Conservation (phyloP, 2,113 vertebrate genomes). For the Climacteris rufus region DNA sequence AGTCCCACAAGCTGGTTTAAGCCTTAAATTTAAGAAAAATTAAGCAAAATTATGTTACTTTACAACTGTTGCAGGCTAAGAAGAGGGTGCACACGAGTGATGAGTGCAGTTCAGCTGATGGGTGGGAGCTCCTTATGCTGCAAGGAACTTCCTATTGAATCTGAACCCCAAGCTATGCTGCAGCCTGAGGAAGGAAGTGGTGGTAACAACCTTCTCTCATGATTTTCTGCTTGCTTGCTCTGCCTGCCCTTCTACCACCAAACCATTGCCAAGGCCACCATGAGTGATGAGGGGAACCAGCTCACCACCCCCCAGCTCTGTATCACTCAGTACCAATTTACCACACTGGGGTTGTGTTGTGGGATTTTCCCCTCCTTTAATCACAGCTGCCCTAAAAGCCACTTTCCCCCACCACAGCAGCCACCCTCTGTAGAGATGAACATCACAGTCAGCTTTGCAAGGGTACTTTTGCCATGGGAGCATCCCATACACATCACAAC, state of each 20-base stretch:
- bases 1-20: background rate
- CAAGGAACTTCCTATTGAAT: background rate
- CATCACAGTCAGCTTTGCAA: background rate
- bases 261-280: background rate
- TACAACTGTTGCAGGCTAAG: background rate
- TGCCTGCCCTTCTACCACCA: background rate
- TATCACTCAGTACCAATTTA: background rate
- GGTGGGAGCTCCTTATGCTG: background rate
- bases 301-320: background rate
- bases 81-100: background rate
- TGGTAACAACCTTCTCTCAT: background rate
- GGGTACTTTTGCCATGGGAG: background rate
- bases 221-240: background rate
- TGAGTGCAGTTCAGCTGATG: background rate
- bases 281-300: background rate
- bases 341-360: background rate
- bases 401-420: background rate
- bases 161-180: background rate
- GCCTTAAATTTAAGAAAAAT: background rate
- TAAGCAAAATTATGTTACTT: background rate
- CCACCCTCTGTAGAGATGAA: background rate
- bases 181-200: conserved; percentile 8
- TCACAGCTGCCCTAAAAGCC: background rate
- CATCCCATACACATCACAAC: background rate
- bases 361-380: background rate